Conservation (phyloP, 2,888 invertebrate species). For the Nomada fabriciana region DNA sequence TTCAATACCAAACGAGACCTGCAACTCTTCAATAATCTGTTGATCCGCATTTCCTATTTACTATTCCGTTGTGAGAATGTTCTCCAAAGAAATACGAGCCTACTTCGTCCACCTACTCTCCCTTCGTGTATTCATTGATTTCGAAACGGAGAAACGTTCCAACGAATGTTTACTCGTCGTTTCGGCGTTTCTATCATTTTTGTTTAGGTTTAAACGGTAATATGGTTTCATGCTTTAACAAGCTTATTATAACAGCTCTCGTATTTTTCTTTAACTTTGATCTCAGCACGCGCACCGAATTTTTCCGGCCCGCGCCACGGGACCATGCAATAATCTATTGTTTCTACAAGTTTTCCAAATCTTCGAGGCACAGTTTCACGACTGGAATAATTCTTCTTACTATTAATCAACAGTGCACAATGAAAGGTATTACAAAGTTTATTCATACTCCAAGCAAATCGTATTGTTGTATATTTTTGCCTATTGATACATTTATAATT, state of each 20-base stretch:
- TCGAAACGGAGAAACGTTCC: background rate
- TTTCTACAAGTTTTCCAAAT: too few relatives aligned
- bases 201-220: slow-evolving; percentile 53
- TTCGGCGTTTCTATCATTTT: slow-evolving; percentile 29
- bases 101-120: too few relatives aligned
- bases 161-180: background rate
- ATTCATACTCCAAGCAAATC: too few relatives aligned
- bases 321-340: too few relatives aligned
- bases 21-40: background rate
- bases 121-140: background rate
- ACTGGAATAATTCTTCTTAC: too few relatives aligned
- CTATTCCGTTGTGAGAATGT: background rate
- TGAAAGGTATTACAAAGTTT: too few relatives aligned
- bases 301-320: too few relatives aligned
- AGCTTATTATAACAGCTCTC: slow-evolving; percentile 54
- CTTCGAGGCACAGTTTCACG: too few relatives aligned
- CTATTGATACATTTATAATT: too few relatives aligned
- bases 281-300: too few relatives aligned
- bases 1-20: background rate
- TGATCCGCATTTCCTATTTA: background rate
- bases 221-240: slow-evolving; percentile 66
- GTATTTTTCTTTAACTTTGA: slow-evolving; percentile 19
- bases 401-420: too few relatives aligned
- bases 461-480: too few relatives aligned
- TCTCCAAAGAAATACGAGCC: background rate